Conservation (phyloP, 2,113 vertebrate species). For the Hippocampus zosterae region DNA sequence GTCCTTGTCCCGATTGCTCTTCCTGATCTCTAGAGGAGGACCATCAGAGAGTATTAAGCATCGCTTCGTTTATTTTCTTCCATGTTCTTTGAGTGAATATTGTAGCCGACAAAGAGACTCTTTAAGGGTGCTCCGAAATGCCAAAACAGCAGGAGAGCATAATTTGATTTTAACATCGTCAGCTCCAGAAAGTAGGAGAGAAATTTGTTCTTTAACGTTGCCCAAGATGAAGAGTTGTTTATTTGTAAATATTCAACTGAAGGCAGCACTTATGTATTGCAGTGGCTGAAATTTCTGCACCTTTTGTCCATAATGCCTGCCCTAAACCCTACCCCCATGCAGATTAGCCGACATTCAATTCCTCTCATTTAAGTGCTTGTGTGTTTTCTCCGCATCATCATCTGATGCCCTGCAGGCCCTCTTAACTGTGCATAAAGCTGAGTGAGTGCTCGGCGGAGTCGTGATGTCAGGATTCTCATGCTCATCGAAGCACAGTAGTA, state of each 20-base stretch:
- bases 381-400: not conserved
- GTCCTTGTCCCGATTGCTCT: not conserved
- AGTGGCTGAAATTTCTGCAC: slow-evolving; percentile 17
- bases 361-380: slow-evolving; percentile 13
- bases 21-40: not conserved
- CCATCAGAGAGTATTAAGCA: not conserved
- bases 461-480: not conserved
- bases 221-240: not conserved
- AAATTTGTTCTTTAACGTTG: not conserved
- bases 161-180: not conserved
- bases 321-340: not conserved
- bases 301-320: slow-evolving; percentile 29
- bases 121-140: not conserved
- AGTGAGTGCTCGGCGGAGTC: slow-evolving; percentile 11
- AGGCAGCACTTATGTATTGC: not conserved
- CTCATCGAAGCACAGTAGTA: not conserved
- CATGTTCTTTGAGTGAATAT: not conserved
- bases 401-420: slow-evolving; percentile 14
- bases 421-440: slow-evolving; percentile 19
- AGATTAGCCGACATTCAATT: slow-evolving; percentile 26
- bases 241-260: not conserved
- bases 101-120: not conserved
- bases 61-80: not conserved
- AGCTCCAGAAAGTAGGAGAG: not conserved
- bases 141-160: not conserved